phyloP scores from a whole-genome alignment of 2,888 invertebrate genomes.

The Xestia sexstrigata region DNA sequence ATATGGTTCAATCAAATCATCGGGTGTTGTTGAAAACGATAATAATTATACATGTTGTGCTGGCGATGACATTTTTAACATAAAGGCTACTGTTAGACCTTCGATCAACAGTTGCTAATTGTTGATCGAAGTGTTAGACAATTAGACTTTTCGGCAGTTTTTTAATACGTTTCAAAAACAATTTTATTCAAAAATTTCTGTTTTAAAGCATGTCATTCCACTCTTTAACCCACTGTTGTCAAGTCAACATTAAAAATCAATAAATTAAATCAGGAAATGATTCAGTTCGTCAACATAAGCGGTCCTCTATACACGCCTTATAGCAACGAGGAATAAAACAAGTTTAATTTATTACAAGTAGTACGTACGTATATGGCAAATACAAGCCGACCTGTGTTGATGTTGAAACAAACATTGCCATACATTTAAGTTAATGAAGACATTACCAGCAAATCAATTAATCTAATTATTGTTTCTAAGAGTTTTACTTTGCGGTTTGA shows the following conservation, averaged over 20 bases:
- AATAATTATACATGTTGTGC: background rate
- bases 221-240: no score
- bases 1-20: background rate
- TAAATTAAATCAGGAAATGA: conserved; percentile 41
- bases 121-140: no score
- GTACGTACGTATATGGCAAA: conserved; percentile 10
- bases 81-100: background rate
- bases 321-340: conserved; percentile 24
- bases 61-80: background rate
- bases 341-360: conserved; percentile 3
- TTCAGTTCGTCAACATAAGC: background rate
- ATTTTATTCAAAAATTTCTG: no score
- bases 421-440: conserved; percentile 56
- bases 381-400: conserved; percentile 33
- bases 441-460: conserved; percentile 60
- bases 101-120: no score
- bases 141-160: no score
- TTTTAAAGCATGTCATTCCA: no score
- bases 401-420: conserved; percentile 44
- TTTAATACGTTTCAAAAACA: no score
- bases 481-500: conserved; percentile 34
- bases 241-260: conserved; percentile 17
- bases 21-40: background rate
- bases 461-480: conserved; percentile 54
- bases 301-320: conserved; percentile 8